Evolutionary conservation across 2,113 vertebrate genomes (phyloP), one percentile per base, ranked within the genome.

Genomic region (Oryzias celebensis): DNA sequence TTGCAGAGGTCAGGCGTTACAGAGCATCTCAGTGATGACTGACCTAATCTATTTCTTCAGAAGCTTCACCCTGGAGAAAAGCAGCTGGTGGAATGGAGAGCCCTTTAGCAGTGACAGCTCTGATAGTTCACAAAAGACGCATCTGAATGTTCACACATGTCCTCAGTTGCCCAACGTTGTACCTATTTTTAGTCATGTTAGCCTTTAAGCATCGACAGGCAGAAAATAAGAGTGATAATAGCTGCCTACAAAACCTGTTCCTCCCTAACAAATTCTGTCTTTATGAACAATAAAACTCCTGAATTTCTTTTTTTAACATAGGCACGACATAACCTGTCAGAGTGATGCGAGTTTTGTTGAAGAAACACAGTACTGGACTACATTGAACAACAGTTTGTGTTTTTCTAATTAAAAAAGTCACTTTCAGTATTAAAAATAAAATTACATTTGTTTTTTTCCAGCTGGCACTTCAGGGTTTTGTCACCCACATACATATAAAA

Each of bases 1-100:
- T 28, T 77, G 65, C 76, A 62, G 67, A 78, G 74, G 72, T 70
- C 69, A 62, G 60, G 49, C 74, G 72, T 77, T 78, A 80, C 77
- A 77, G 77, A 79, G 57, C 54, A 62, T 58, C 23, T 36, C 44
- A 66, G 56, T 77, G 75, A 83, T 84, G 57, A 57, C 17, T 57
- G 48, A 65, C 54, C 65, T 80, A 52, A 36, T 80, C 79, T 65
- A 31, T 45, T 59, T 73, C 62, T 75, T 69, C 52, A 53, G 68
- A 63, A 13, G 17, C 52, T n/a, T 62, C 46, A 57, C 71, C 62
- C 71, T 44, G 52, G 65, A 62, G 75, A 77, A 56, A 43, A 61
- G 42, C 42, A 41, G 65, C 47, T 67, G 58, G 65, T 48, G 43
- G 55, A 54, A 14, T 17, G 4, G 41, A 43, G 52, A 53, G 47